phyloP scores from a whole-genome alignment of 2,888 invertebrate genomes.

The Camptogramma bilineatum region DNA sequence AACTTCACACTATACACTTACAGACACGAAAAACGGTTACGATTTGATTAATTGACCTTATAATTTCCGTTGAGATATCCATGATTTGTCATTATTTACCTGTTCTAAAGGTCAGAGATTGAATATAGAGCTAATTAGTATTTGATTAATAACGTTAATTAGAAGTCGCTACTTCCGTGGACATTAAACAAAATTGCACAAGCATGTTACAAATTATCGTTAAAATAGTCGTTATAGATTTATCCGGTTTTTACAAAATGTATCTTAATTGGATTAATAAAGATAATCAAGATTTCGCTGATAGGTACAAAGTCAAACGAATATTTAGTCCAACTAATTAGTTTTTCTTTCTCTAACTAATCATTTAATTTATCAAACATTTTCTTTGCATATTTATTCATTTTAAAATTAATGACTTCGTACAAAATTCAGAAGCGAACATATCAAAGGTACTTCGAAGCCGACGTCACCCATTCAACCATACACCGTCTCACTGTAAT shows the following conservation, averaged over 20 bases:
- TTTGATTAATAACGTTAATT: slow-evolving; percentile 34
- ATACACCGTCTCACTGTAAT: slow-evolving; percentile 21
- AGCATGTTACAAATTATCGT: slow-evolving; percentile 17
- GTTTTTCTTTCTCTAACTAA: no score
- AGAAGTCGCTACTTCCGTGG: slow-evolving; percentile 29
- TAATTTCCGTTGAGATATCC: slow-evolving; percentile 26
- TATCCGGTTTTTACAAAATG: slow-evolving; percentile 5
- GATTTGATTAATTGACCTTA: slow-evolving; percentile 18
- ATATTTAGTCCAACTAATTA: no score
- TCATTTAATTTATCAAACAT: no score
- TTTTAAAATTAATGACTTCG: not conserved
- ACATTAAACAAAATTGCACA: slow-evolving; percentile 29
- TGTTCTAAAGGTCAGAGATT: slow-evolving; percentile 36
- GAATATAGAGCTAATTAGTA: slow-evolving; percentile 35
- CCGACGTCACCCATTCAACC: slow-evolving; percentile 20
- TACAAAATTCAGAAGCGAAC: not conserved
- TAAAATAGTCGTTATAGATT: slow-evolving; percentile 19
- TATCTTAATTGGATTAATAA: not conserved
- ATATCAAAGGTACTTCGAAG: slow-evolving; percentile 1
- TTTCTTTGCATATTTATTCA: not conserved
- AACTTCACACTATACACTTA: slow-evolving; percentile 10
- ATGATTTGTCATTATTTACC: slow-evolving; percentile 29
- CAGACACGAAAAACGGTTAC: slow-evolving; percentile 5
- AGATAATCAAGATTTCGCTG: not conserved
- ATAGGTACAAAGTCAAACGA: not conserved